Evolutionary conservation across 2,888 invertebrate species (phyloP), one percentile per base, ranked within the genome.

Genomic region (Parasteatoda lunata): DNA sequence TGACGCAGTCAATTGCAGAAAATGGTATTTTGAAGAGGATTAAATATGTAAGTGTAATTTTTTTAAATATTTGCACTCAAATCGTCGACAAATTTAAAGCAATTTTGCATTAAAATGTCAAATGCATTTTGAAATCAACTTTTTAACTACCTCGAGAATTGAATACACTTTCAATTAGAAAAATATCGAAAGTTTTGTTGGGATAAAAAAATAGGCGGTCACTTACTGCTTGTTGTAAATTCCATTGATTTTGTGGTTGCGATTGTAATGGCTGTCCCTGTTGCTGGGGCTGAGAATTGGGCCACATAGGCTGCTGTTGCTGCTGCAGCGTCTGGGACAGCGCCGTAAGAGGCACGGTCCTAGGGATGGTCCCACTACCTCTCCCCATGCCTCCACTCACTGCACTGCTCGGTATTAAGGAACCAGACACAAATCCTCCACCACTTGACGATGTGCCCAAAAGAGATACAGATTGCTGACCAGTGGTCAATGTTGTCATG

Each of bases 341-440:
- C 59, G 85, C 72, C 80, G 80, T 82, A 15, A 88, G 70, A 68
- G 88, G 88, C 78, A 88, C 88, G 45, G 88, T 88, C 83, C 88
- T 88, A 77, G 88, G 88, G 30, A 88, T 81, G 79, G 82, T 77
- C 15, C 66, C 77, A 45, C 79, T 71, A 13, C 80, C 80, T 52
- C 70, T 70, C 48, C 70, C 70, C 52, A 51, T 52, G 59, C 54
- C 45, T 45, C 75, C 69, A 7, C 68, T 59, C 69, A 82, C 69
- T 11, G 64, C 81, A 52, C 77, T 73, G 71, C 77, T 82, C 7
- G 81, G 86, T 15, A 87, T 81, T 0, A 87, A 77, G 13, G 86
- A 87, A 5, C 86, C 86, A 45, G 81, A 81, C 68, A 82, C 77
- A 47, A 82, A 73, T 45, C 70, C 70, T 7, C 54, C 48, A 11